phyloP scores from a whole-genome alignment of 2,888 invertebrate genomes.

The Zygogramma bicolorata region DNA sequence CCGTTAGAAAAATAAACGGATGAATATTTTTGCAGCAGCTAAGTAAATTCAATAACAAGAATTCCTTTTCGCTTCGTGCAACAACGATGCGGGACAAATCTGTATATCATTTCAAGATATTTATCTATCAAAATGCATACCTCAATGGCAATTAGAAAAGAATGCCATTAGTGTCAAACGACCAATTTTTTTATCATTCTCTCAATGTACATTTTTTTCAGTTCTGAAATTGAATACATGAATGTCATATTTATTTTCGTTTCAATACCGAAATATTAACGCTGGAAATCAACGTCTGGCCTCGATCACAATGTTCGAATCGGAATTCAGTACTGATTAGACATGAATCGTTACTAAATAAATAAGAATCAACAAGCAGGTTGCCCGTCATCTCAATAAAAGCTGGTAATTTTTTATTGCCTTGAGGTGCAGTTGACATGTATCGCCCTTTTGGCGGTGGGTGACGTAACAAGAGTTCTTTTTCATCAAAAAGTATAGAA shows the following conservation, averaged over 20 bases:
- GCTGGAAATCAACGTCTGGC: not conserved
- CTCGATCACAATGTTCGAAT: not conserved
- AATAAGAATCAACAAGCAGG: not conserved
- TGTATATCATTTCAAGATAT: not conserved
- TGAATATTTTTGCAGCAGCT: no score
- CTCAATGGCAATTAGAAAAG: not conserved
- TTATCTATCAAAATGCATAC: not conserved
- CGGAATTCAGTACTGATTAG: not conserved
- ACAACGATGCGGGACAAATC: slow-evolving; percentile 1
- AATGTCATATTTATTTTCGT: slow-evolving; percentile 2
- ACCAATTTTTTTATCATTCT: not conserved
- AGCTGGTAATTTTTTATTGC: not conserved
- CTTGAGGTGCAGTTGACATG: no score
- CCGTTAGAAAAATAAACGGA: no score
- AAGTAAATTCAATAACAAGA: not conserved
- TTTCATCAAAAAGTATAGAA: no score
- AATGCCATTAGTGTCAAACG: not conserved
- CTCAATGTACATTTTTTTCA: not conserved
- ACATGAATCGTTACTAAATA: not conserved
- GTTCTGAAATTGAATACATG: not conserved
- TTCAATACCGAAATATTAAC: not conserved
- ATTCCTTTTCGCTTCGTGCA: not conserved
- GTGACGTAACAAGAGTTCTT: no score
- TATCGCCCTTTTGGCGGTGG: no score
- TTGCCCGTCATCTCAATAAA: not conserved